Conservation (phyloP, 2,797 vertebrate species). For the Bradypus variegatus region DNA sequence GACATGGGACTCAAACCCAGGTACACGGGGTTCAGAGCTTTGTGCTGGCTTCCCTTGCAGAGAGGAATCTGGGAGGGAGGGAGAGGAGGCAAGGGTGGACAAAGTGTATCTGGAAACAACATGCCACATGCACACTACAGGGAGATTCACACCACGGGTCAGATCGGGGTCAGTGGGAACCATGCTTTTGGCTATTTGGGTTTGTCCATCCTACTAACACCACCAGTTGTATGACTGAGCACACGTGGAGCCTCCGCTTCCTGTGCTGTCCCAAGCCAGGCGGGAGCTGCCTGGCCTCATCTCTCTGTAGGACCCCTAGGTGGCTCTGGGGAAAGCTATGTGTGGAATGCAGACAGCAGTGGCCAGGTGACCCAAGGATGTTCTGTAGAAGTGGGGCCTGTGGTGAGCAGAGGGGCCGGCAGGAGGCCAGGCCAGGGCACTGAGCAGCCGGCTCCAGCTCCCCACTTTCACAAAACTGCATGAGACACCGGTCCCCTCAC, state of each 20-base stretch:
- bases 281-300: not conserved
- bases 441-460: not conserved
- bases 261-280: not conserved
- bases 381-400: not conserved
- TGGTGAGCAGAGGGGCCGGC: not conserved
- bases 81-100: not conserved
- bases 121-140: too few species aligned
- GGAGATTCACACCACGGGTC: too few species aligned
- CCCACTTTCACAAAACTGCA: not conserved
- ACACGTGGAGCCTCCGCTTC: not conserved
- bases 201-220: too few species aligned
- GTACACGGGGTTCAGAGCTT: not conserved
- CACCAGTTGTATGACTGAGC: not conserved
- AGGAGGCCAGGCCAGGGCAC: not conserved
- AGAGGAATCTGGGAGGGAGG: not conserved
- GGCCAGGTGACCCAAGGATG: not conserved
- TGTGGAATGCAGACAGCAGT: not conserved
- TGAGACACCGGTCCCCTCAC: not conserved
- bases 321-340: not conserved
- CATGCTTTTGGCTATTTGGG: too few species aligned
- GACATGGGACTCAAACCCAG: not conserved
- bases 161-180: too few species aligned
- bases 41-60: not conserved
- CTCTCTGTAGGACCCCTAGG: not conserved
- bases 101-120: not conserved